phyloP scores from a whole-genome alignment of 2,888 invertebrate species.

The Sinodicranocentrus sp. region DNA sequence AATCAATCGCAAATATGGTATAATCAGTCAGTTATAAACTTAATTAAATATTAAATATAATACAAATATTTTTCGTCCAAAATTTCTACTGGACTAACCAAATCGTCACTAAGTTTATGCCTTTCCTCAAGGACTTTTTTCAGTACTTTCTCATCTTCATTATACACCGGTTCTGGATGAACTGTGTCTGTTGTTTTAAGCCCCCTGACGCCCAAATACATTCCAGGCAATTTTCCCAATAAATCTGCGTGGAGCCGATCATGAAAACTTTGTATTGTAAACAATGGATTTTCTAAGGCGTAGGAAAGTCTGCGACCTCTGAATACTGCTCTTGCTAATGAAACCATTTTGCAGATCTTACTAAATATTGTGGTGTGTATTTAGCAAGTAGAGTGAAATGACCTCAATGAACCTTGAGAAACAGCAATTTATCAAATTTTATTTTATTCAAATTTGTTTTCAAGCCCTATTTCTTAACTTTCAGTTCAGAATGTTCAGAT shows the following conservation, averaged over 20 bases:
- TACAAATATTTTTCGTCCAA: neutral
- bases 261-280: no score
- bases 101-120: conserved; percentile 66
- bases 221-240: no score
- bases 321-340: neutral
- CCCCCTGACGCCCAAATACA: conserved; percentile 18
- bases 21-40: neutral
- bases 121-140: conserved; percentile 72
- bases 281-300: no score
- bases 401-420: no score
- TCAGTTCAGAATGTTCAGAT: no score
- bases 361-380: no score
- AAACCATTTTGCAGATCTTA: conserved; percentile 3
- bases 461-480: no score
- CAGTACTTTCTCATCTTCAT: conserved; percentile 76
- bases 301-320: neutral
- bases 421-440: no score
- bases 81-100: conserved; percentile 71
- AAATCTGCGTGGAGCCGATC: no score
- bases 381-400: no score
- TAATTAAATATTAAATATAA: neutral
- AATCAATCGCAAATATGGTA: neutral
- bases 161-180: conserved; percentile 72
- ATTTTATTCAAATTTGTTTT: no score
- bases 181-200: conserved; percentile 73